Evolutionary conservation across 2,888 invertebrate species (phyloP).

Genomic region (Drosophila niveifrons): DNA sequence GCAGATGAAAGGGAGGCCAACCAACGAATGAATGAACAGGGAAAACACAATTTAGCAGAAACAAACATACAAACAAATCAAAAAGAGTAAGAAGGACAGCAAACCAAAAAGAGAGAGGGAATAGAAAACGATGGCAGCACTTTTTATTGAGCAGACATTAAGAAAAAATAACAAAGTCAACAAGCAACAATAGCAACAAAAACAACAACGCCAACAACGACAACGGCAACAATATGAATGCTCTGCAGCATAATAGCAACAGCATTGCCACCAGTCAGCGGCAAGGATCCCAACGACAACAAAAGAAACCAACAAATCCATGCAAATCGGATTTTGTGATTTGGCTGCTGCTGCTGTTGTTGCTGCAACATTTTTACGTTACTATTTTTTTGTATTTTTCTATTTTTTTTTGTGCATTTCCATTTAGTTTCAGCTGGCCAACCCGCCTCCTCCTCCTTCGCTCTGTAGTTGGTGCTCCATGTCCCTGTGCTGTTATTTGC

Average conservation of each 20-base stretch:
- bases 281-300: constrained; percentile 74
- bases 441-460: not conserved
- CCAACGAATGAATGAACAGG: constrained; percentile 82
- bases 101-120: constrained; percentile 24
- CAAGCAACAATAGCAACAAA: constrained; percentile 47
- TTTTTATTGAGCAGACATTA: constrained; percentile 82
- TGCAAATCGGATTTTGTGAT: constrained; percentile 84
- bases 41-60: constrained; percentile 82
- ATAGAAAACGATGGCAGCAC: constrained; percentile 56
- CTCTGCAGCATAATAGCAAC: constrained; percentile 57
- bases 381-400: constrained; percentile 5
- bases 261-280: constrained; percentile 58
- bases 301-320: constrained; percentile 83
- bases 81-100: constrained; percentile 42
- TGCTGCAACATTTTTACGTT: constrained; percentile 42
- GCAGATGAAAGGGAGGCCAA: constrained; percentile 31
- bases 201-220: constrained; percentile 45
- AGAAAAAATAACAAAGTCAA: constrained; percentile 81
- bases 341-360: constrained; percentile 62
- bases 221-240: constrained; percentile 48
- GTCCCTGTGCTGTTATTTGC: constrained; percentile 75
- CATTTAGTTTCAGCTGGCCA: constrained; percentile 78
- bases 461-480: constrained; percentile 2
- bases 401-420: constrained; percentile 59
- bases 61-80: constrained; percentile 72